Evolutionary conservation across 2,888 invertebrate species (phyloP).

Genomic region (Altica lythri): DNA sequence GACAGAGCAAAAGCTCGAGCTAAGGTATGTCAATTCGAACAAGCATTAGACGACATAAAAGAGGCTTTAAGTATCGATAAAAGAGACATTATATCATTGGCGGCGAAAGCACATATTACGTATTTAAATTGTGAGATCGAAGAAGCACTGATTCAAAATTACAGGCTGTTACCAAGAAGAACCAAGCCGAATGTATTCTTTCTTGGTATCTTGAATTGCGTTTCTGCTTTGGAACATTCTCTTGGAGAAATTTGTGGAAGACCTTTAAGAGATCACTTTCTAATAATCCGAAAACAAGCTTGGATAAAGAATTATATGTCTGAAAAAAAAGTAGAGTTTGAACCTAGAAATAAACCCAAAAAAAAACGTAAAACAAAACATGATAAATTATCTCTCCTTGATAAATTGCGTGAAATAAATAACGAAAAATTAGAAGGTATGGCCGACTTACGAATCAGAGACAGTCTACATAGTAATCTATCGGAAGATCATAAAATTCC

Average conservation of each 20-base stretch:
- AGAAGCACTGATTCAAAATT: constrained; percentile 52
- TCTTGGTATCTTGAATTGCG: constrained; percentile 54
- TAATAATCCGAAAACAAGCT: constrained; percentile 53
- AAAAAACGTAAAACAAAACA: constrained; percentile 26
- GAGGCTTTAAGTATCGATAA: constrained; percentile 54
- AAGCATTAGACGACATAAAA: constrained; percentile 61
- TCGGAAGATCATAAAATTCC: constrained; percentile 44
- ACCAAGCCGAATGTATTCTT: constrained; percentile 54
- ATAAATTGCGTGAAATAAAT: no score
- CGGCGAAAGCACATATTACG: constrained; percentile 51
- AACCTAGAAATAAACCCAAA: neutral
- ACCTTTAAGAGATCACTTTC: constrained; percentile 54
- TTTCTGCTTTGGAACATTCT: constrained; percentile 50
- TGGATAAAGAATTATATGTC: constrained; percentile 51
- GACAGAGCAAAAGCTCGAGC: constrained; percentile 62
- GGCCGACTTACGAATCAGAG: constrained; percentile 35
- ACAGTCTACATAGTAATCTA: constrained; percentile 49
- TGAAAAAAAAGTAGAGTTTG: constrained; percentile 42
- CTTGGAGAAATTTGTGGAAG: constrained; percentile 53
- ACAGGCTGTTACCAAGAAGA: constrained; percentile 43
- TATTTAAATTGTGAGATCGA: constrained; percentile 55
- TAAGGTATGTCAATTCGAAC: constrained; percentile 62
- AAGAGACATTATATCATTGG: constrained; percentile 48
- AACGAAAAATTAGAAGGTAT: neutral
- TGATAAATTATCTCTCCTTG: neutral